Evolutionary conservation across 2,113 vertebrate genomes (phyloP).

Genomic region (Heteronetta atricapilla): DNA sequence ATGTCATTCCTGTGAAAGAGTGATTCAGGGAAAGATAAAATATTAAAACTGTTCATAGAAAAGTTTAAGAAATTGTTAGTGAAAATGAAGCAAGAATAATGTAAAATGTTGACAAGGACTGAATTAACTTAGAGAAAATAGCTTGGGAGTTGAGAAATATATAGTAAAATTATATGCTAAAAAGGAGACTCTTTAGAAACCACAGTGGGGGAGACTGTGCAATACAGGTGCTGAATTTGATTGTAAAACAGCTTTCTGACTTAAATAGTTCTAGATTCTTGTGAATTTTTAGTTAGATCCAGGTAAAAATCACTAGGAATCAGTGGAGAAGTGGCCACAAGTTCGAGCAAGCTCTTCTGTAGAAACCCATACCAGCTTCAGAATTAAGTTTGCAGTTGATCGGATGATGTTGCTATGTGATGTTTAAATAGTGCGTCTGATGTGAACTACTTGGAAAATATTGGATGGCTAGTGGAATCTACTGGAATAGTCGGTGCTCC

Average conservation of each 20-base stretch:
- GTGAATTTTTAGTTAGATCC: background rate
- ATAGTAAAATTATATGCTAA: background rate
- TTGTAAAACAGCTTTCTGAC: background rate
- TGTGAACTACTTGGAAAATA: background rate
- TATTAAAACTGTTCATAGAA: background rate
- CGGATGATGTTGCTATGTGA: background rate
- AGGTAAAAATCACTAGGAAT: background rate
- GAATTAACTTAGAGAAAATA: background rate
- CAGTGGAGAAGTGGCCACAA: background rate
- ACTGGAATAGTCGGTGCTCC: background rate
- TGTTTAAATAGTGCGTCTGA: background rate
- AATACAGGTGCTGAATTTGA: background rate
- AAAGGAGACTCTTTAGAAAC: background rate
- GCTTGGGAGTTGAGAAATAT: background rate
- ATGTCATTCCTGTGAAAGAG: background rate
- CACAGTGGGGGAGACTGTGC: background rate
- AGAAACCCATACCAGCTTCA: background rate
- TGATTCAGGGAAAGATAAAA: background rate
- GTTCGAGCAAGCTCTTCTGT: background rate
- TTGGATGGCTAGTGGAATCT: background rate
- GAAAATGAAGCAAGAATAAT: background rate
- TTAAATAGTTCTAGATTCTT: background rate
- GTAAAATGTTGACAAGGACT: background rate
- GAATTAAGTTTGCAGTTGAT: background rate
- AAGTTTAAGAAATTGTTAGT: background rate